These are phyloP conservation scores for Dendroctonus ponderosae DNA, from an alignment of 1,140 invertebrate genomes.

Conservation along the genomic window DNA sequence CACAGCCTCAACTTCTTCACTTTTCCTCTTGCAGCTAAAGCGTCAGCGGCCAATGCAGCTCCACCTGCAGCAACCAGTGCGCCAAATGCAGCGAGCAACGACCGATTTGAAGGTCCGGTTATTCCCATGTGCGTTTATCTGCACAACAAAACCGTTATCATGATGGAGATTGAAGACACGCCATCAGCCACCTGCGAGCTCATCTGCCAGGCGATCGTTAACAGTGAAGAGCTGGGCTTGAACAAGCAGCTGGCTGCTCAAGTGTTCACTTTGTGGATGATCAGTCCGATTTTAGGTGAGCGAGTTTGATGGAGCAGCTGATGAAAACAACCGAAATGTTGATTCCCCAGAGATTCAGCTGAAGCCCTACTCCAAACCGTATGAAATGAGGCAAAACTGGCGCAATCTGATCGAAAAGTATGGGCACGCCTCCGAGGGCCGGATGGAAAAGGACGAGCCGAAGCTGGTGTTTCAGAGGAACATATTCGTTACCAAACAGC, in stretches of 20 bases:
- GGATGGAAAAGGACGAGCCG: slow-evolving; percentile 75
- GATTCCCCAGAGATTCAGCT: slow-evolving; percentile 58
- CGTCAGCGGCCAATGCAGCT: too few relatives aligned
- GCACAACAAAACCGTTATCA: slow-evolving; percentile 64
- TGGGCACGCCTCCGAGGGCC: slow-evolving; percentile 67
- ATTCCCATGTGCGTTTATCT: slow-evolving; percentile 64
- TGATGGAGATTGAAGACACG: slow-evolving; percentile 70
- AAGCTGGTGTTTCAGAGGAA: slow-evolving; percentile 81
- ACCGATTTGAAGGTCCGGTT: slow-evolving; percentile 42
- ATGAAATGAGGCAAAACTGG: slow-evolving; percentile 80
- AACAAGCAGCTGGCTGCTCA: slow-evolving; percentile 61
- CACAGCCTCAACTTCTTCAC: too few relatives aligned
- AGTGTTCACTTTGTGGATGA: slow-evolving; percentile 67
- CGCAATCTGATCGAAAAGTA: slow-evolving; percentile 74
- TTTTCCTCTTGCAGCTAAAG: too few relatives aligned
- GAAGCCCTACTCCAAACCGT: slow-evolving; percentile 82
- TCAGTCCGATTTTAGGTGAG: slow-evolving; percentile 59
- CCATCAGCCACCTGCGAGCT: slow-evolving; percentile 58
- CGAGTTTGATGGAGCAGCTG: slow-evolving; percentile 17
- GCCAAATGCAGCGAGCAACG: slow-evolving; percentile 6
- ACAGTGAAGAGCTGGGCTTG: slow-evolving; percentile 62
- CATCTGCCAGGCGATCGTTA: slow-evolving; percentile 58
- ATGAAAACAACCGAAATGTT: not conserved
- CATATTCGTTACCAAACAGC: slow-evolving; percentile 78
- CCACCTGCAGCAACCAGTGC: not conserved